These are phyloP conservation scores for Lepisosteus osseus DNA, from an alignment of 2,113 vertebrate species.

Conservation along the genomic window DNA sequence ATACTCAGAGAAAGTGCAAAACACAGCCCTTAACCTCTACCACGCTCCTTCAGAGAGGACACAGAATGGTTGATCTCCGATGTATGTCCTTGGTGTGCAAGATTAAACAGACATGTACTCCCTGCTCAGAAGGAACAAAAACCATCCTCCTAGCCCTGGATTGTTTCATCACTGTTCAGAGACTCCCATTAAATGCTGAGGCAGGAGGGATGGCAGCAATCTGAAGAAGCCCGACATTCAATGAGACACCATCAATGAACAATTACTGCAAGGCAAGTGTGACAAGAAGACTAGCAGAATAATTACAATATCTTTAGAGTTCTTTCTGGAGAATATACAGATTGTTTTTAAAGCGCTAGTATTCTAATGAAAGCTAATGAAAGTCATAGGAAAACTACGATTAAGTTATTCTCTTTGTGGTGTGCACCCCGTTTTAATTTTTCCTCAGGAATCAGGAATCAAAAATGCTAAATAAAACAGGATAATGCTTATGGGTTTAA, in stretches of 20 bases:
- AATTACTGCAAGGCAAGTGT: slow-evolving; percentile 22
- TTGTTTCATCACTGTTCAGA: slow-evolving; percentile 12
- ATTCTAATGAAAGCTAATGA: not conserved
- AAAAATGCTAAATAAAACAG: too few species aligned
- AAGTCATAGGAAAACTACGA: slow-evolving; percentile 27
- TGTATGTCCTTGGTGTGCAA: slow-evolving; percentile 1
- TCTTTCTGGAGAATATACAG: too few species aligned
- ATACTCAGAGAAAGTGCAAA: too few species aligned
- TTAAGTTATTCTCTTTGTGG: too few species aligned
- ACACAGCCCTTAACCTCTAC: not conserved
- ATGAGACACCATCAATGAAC: slow-evolving; percentile 12
- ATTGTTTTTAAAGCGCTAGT: too few species aligned
- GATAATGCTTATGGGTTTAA: too few species aligned
- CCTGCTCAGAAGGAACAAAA: slow-evolving; percentile 17
- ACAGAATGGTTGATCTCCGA: not conserved
- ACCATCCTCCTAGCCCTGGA: slow-evolving; percentile 14
- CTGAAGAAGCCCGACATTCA: slow-evolving; percentile 16
- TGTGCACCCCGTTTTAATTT: too few species aligned
- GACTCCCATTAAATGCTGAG: slow-evolving; percentile 22
- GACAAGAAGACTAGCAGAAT: too few species aligned
- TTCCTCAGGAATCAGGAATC: too few species aligned
- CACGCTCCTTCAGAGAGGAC: not conserved
- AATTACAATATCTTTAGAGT: too few species aligned
- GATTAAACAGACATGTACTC: not conserved
- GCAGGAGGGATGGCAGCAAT: slow-evolving; percentile 14